phyloP scores from a whole-genome alignment of 2,888 invertebrate species.

The Temnothorax unifasciatus region DNA sequence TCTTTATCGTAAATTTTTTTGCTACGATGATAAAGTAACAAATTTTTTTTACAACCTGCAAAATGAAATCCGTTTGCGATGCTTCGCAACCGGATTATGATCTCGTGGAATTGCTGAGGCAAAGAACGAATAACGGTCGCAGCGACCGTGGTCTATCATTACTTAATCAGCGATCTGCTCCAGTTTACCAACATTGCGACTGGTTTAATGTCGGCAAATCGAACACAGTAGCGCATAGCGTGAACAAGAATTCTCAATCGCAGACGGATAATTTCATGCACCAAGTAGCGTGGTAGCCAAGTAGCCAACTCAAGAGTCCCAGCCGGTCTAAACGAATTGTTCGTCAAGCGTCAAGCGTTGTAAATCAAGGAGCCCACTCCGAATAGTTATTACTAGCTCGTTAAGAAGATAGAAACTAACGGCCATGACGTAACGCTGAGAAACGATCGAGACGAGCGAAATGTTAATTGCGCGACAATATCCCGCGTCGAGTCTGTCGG shows the following conservation, averaged over 20 bases:
- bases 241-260: conserved; percentile 47
- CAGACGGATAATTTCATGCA: conserved; percentile 57
- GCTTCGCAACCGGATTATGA: conserved; percentile 27
- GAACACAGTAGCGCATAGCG: conserved; percentile 25
- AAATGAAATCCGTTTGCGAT: conserved; percentile 7
- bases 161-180: conserved; percentile 55
- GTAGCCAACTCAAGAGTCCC: conserved; percentile 16
- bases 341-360: conserved; percentile 45
- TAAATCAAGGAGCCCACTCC: conserved; percentile 43
- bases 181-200: conserved; percentile 41
- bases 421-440: conserved; percentile 38
- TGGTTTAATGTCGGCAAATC: conserved; percentile 33
- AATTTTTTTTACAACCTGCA: background rate
- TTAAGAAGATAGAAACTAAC: conserved; percentile 24
- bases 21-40: background rate
- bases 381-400: conserved; percentile 24
- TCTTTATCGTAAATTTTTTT: background rate
- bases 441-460: conserved; percentile 46
- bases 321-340: conserved; percentile 41
- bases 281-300: conserved; percentile 47
- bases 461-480: conserved; percentile 62
- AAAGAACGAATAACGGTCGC: conserved; percentile 45
- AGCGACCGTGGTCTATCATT: conserved; percentile 34
- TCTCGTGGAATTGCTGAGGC: conserved; percentile 22
- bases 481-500: conserved; percentile 38